Evolutionary conservation across 2,888 invertebrate species (phyloP).

Genomic region (Eupeodes latifasciatus): DNA sequence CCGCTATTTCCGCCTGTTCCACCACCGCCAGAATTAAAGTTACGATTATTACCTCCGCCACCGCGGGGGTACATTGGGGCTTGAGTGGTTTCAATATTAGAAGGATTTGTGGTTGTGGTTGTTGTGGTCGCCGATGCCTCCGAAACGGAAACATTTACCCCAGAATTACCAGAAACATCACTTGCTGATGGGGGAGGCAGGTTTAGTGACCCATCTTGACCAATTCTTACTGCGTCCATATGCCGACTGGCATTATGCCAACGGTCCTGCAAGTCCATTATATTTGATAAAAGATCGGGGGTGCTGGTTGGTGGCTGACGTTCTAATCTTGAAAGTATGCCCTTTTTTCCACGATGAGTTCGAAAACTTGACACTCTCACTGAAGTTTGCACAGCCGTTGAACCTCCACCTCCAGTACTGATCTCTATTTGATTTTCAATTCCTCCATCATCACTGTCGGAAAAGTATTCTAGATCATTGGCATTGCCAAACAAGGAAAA

Average conservation of each 20-base stretch:
- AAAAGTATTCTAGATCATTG: constrained; percentile 89
- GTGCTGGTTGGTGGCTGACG: constrained; percentile 78
- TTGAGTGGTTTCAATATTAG: constrained; percentile 81
- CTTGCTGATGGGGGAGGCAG: constrained; percentile 80
- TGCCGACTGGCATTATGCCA: constrained; percentile 88
- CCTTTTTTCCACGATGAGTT: constrained; percentile 79
- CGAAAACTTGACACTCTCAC: constrained; percentile 81
- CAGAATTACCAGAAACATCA: not conserved
- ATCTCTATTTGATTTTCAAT: constrained; percentile 81
- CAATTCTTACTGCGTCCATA: constrained; percentile 85
- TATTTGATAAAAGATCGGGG: constrained; percentile 88
- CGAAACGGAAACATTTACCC: constrained; percentile 1
- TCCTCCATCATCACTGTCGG: constrained; percentile 85
- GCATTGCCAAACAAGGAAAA: constrained; percentile 88
- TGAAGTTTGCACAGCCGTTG: constrained; percentile 83
- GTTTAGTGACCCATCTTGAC: constrained; percentile 86
- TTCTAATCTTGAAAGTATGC: constrained; percentile 77
- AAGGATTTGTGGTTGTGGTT: constrained; percentile 33
- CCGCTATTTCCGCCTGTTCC: constrained; percentile 83
- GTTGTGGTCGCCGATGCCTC: not conserved
- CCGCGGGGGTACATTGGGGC: constrained; percentile 88
- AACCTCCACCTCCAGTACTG: constrained; percentile 83
- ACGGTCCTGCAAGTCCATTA: constrained; percentile 89
- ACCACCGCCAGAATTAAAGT: constrained; percentile 84
- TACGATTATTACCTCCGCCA: constrained; percentile 84